phyloP scores from a whole-genome alignment of 2,888 invertebrate genomes.

The Amphiduros pacificus region DNA sequence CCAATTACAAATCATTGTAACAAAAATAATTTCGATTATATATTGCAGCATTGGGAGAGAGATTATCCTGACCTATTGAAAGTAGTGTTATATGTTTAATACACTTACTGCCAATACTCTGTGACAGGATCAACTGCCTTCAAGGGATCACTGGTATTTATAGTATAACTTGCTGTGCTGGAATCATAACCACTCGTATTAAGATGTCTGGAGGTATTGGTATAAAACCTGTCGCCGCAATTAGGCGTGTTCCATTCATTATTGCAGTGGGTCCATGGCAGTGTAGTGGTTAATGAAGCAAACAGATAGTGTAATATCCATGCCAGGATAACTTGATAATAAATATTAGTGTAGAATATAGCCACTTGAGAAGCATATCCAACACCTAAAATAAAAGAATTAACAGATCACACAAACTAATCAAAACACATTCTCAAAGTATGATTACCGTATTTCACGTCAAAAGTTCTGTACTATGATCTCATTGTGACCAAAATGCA shows the following conservation, averaged over 20 bases:
- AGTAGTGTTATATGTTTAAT: background rate
- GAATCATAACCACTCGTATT: no score
- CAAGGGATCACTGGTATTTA: background rate
- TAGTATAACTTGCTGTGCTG: no score
- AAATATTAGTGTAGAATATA: slow-evolving; percentile 52
- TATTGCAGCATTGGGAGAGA: no score
- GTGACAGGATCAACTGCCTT: slow-evolving; percentile 22
- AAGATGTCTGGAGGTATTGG: no score
- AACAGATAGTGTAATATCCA: slow-evolving; percentile 82
- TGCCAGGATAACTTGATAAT: slow-evolving; percentile 76
- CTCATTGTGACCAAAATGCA: no score
- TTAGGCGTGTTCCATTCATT: slow-evolving; percentile 78
- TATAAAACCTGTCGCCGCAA: no score
- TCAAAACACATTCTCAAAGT: no score
- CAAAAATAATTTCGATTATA: no score
- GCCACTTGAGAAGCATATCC: slow-evolving; percentile 52
- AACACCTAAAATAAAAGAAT: slow-evolving; percentile 74
- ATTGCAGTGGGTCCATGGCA: slow-evolving; percentile 81
- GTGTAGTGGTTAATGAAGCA: slow-evolving; percentile 68
- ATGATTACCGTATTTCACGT: no score
- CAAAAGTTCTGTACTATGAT: no score
- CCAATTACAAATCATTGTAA: no score
- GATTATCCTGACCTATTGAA: background rate
- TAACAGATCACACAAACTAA: no score
- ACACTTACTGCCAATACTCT: slow-evolving; percentile 59